Evolutionary conservation across 2,113 vertebrate genomes (phyloP).

Genomic region (Gila orcuttii): DNA sequence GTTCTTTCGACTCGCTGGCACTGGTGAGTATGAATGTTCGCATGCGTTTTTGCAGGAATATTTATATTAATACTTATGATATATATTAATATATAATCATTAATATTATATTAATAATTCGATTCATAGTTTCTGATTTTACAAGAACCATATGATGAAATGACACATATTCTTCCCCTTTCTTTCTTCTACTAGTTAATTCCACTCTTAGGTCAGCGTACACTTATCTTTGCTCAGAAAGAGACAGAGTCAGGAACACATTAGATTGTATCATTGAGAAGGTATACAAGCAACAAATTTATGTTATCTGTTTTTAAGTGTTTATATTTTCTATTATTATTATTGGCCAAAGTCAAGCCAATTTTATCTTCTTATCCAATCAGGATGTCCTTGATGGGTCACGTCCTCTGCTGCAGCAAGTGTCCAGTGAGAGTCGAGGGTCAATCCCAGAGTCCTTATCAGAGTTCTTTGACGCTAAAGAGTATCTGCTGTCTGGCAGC

Average conservation of each 20-base stretch:
- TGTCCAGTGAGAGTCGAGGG: slow-evolving; percentile 89
- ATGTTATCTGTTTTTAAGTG: neutral
- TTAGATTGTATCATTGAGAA: slow-evolving; percentile 86
- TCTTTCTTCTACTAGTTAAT: slow-evolving; percentile 71
- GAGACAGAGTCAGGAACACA: slow-evolving; percentile 86
- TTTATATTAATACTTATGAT: neutral
- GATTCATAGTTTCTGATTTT: neutral
- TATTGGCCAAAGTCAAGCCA: slow-evolving; percentile 10
- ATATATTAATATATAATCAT: neutral
- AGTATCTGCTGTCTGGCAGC: slow-evolving; percentile 92
- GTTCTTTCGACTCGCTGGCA: slow-evolving; percentile 87
- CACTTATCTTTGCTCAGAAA: slow-evolving; percentile 83
- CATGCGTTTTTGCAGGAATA: neutral
- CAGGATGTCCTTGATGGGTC: slow-evolving; percentile 80
- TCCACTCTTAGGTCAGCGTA: slow-evolving; percentile 87
- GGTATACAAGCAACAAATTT: slow-evolving; percentile 73
- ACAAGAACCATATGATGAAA: neutral
- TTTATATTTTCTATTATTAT: neutral
- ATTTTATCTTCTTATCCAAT: slow-evolving; percentile 66
- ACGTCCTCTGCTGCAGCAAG: slow-evolving; percentile 85
- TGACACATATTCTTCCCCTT: neutral
- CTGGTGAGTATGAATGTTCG: slow-evolving; percentile 76
- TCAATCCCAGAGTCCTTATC: slow-evolving; percentile 93
- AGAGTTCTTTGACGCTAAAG: slow-evolving; percentile 96
- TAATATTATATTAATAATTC: too few relatives aligned